Conservation (phyloP, 2,113 vertebrate genomes). For the Promerops cafer region DNA sequence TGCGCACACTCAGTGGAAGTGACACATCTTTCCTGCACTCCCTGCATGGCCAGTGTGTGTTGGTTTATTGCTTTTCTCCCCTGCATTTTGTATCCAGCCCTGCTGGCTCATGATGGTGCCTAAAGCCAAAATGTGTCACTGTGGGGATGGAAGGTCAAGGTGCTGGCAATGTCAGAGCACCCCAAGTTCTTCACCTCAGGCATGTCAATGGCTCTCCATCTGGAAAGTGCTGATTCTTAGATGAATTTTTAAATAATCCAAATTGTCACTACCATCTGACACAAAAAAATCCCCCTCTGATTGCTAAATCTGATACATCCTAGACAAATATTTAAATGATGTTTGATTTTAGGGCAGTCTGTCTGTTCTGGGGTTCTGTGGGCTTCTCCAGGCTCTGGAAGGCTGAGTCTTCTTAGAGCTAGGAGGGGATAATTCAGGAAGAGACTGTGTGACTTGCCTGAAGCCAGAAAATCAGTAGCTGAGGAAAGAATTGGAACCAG, state of each 20-base stretch:
- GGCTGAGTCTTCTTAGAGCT: background rate
- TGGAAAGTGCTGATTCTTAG: background rate
- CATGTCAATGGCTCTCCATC: background rate
- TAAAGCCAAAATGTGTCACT: fast-evolving
- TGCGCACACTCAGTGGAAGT: background rate
- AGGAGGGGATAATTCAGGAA: background rate
- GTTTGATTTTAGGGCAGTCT: background rate
- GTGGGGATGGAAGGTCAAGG: background rate
- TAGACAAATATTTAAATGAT: background rate
- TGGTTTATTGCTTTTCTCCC: background rate
- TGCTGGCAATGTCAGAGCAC: background rate
- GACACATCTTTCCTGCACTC: background rate
- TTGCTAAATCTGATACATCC: background rate
- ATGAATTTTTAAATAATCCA: background rate
- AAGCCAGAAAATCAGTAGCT: background rate
- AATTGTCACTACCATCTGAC: background rate
- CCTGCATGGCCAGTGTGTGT: background rate
- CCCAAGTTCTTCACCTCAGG: background rate
- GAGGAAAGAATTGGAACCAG: background rate
- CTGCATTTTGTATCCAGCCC: background rate
- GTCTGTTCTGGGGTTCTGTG: background rate
- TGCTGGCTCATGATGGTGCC: background rate
- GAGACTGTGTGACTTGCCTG: background rate
- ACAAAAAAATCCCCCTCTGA: fast-evolving
- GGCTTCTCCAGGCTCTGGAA: background rate